Conservation (phyloP, 1,140 invertebrate species). For the Manduca sexta region DNA sequence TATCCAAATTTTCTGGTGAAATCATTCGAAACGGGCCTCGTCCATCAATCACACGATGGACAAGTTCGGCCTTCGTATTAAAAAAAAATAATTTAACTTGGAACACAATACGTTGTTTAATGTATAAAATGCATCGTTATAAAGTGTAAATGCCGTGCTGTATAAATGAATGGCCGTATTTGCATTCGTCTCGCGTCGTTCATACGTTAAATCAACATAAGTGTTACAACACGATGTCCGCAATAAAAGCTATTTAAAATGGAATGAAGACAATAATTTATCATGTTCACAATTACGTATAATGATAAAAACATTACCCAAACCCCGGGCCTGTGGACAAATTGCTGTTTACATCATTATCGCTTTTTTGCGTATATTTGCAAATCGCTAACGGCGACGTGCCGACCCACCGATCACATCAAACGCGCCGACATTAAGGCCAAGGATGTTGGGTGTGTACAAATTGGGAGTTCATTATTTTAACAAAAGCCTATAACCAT, state of each 20-base stretch:
- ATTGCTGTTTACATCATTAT: conserved; percentile 32
- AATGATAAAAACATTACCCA: conserved; percentile 6
- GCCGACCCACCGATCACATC: conserved; percentile 33
- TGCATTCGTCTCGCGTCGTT: no score
- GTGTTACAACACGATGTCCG: neutral
- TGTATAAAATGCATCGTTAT: no score
- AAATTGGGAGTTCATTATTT: conserved; percentile 54
- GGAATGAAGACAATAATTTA: conserved; percentile 8
- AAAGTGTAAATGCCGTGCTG: no score
- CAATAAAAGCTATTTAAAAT: conserved; percentile 5
- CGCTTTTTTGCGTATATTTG: conserved; percentile 43
- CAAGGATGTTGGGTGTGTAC: conserved; percentile 46
- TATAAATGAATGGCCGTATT: no score
- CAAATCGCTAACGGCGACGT: conserved; percentile 41
- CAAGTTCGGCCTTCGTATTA: no score
- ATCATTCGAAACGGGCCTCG: no score
- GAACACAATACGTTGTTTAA: no score
- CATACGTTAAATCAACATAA: neutral
- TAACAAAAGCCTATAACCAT: conserved; percentile 53
- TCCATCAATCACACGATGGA: no score
- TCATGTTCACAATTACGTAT: conserved; percentile 16
- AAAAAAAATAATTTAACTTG: no score
- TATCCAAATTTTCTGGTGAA: neutral
- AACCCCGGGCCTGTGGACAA: conserved; percentile 1
- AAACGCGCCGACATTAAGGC: conserved; percentile 54